Evolutionary conservation across 2,113 vertebrate species (phyloP).

Genomic region (Paramisgurnus dabryanus): DNA sequence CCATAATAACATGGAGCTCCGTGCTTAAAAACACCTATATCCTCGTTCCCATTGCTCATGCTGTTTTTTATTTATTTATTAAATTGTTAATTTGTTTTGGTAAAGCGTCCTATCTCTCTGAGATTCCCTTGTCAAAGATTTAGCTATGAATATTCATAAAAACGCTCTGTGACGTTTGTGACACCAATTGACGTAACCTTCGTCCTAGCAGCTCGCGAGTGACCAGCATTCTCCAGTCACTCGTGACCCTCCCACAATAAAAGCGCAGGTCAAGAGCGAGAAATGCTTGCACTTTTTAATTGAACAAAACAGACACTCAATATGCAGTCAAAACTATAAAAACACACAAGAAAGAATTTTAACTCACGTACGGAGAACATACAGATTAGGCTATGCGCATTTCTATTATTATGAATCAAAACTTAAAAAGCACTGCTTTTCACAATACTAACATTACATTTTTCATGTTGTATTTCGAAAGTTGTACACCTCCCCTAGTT

Average conservation of each 20-base stretch:
- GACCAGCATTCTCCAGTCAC: conserved; percentile 45
- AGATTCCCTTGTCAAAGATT: conserved; percentile 25
- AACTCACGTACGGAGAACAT: neutral
- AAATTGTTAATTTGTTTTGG: too few species aligned
- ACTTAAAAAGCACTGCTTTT: too few species aligned
- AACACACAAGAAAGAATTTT: too few species aligned
- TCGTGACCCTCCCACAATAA: conserved; percentile 10
- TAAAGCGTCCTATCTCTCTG: neutral
- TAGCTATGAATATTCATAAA: conserved; percentile 84
- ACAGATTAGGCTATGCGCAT: too few species aligned
- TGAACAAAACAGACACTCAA: too few species aligned
- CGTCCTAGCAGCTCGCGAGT: conserved; percentile 48
- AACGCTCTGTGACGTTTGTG: conserved; percentile 70
- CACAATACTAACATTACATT: too few species aligned
- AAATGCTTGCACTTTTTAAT: conserved; percentile 1
- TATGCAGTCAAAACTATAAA: too few species aligned
- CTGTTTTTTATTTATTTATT: neutral
- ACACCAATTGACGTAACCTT: conserved; percentile 80
- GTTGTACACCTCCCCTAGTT: too few species aligned
- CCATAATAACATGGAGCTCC: neutral
- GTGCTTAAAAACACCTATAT: neutral
- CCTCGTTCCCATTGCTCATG: neutral
- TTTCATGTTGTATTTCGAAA: too few species aligned
- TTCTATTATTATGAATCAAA: too few species aligned
- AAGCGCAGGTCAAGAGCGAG: conserved; percentile 37